Evolutionary conservation across 2,113 vertebrate species (phyloP), one percentile per base, ranked within the genome.

Genomic region (Sigmodon hispidus): DNA sequence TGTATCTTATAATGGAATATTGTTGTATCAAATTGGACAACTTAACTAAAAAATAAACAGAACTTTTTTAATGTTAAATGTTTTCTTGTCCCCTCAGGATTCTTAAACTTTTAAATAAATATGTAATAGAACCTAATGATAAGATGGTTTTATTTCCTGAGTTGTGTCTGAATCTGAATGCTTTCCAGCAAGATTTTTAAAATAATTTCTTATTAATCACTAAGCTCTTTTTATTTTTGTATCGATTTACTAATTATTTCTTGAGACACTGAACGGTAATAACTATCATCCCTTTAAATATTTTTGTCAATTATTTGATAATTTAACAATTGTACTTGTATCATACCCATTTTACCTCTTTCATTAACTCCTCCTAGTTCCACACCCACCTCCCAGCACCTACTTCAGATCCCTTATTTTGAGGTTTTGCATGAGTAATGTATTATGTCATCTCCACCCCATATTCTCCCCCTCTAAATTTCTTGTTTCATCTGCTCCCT

Each of bases 51-150:
- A 91, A 94, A 72, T 36, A 89, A 87, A 43, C 15, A 87, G 48
- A 59, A 76, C 13, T 69, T 36, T 69, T 69, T 36, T 69, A 93
- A 93, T n/a, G 92, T 50, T 92, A 3, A 77, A 4, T 92, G 8
- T 75, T 87, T 94, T 85, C 24, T 9, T 96, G 69, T 43, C 50
- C 93, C 50, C 15, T 94, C 7, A 59, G 89, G 79, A 12, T 84
- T n/a, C 22, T 89, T 63, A 81, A 26, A 31, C 50, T 95, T 96
- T 95, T 90, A 89, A 96, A 96, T 96, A 97, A 96, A 96, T 21
- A 59, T 63, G 69, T 75, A 40, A 52, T 76, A 57, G 86, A 73
- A 17, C 57, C 57, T 95, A 93, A 52, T 75, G 52, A 9, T 65
- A 88, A 95, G 77, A 79, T 75, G 11, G 16, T 40, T 69, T 73